Conservation (phyloP, 2,797 vertebrate species). For the Helostoma temminkii region DNA sequence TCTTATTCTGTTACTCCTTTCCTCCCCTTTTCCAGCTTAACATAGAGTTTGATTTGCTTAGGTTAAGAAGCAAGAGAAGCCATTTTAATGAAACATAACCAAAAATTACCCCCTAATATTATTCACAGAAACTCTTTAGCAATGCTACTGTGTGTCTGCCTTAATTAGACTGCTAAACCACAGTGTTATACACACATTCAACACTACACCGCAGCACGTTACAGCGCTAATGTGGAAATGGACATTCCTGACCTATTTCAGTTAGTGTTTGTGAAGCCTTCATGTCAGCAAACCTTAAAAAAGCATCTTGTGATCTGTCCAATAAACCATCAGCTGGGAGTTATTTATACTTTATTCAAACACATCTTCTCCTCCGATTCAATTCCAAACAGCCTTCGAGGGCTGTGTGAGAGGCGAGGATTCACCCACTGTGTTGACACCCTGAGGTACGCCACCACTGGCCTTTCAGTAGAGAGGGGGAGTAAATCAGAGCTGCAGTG, state of each 20-base stretch:
- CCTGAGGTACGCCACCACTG: slow-evolving; percentile 20
- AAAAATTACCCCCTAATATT: neutral
- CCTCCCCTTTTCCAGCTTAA: neutral
- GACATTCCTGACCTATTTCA: slow-evolving; percentile 35
- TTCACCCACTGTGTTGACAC: slow-evolving; percentile 37
- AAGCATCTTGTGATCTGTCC: slow-evolving; percentile 29
- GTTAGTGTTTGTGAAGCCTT: slow-evolving; percentile 38
- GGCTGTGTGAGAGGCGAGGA: slow-evolving; percentile 9
- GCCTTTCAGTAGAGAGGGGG: slow-evolving; percentile 30
- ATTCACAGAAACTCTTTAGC: neutral
- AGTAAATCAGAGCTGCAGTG: slow-evolving; percentile 24
- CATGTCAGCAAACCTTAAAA: slow-evolving; percentile 31
- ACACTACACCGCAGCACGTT: slow-evolving; percentile 22
- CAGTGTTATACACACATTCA: slow-evolving; percentile 24
- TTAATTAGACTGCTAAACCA: slow-evolving; percentile 10
- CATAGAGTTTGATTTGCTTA: neutral
- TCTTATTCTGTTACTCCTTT: neutral
- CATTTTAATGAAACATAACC: neutral
- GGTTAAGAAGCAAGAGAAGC: neutral
- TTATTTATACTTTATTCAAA: slow-evolving; percentile 49
- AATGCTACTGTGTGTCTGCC: neutral
- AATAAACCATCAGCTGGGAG: slow-evolving; percentile 33
- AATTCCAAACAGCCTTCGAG: slow-evolving; percentile 17
- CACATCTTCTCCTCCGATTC: slow-evolving; percentile 5
- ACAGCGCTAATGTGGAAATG: slow-evolving; percentile 20